These are phyloP conservation scores for Halocynthia aurantium DNA, from an alignment of 23 tunicate genomes.

Conservation along the genomic window DNA sequence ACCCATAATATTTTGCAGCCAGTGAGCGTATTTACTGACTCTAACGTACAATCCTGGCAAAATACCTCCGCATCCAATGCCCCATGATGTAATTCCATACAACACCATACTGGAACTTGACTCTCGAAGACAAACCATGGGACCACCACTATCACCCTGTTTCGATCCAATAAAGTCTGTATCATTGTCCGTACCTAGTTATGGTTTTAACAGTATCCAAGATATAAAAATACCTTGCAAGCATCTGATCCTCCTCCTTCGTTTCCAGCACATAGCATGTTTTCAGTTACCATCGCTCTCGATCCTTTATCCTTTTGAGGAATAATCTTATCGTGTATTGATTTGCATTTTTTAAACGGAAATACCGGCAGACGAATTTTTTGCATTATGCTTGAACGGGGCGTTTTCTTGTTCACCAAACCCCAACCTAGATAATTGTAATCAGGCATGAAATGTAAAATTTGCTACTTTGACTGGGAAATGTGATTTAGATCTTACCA, in stretches of 20 bases:
- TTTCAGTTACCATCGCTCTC: not conserved
- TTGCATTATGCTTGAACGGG: slow-evolving; percentile 1
- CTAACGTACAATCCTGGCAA: slow-evolving; percentile 4
- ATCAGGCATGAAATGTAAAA: not conserved
- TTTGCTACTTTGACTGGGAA: not conserved
- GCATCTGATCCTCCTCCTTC: slow-evolving; percentile 4
- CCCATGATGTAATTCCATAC: slow-evolving; percentile 15
- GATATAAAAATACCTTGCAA: not conserved
- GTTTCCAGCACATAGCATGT: slow-evolving; percentile 7
- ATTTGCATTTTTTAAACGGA: slow-evolving; percentile 3
- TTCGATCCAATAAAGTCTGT: not conserved
- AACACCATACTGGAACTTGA: not conserved
- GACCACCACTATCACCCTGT: slow-evolving; percentile 15
- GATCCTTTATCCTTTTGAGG: not conserved
- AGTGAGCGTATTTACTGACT: slow-evolving; percentile 4
- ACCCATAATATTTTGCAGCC: not conserved
- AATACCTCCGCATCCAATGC: slow-evolving; percentile 14
- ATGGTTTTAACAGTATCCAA: not conserved
- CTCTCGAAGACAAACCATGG: not conserved
- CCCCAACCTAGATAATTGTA: slow-evolving; percentile 9
- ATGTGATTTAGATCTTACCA: not conserved
- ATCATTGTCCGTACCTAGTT: not conserved
- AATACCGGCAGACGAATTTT: not conserved
- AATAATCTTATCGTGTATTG: not conserved
- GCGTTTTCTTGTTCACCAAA: not conserved